Conservation (phyloP, 2,113 vertebrate species). For the Tragelaphus imberbis region DNA sequence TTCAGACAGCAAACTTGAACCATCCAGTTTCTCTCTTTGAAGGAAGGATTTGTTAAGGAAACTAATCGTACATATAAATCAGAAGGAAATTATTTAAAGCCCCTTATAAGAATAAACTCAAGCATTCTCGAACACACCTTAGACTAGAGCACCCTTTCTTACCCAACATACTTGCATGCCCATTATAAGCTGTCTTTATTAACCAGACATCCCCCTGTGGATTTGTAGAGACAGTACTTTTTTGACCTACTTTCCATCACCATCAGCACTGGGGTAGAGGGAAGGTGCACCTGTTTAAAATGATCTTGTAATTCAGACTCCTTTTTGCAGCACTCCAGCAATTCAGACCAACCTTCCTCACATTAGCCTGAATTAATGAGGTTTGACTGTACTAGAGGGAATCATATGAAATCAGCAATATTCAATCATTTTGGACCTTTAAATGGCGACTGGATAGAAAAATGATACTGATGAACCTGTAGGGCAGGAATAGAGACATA, state of each 20-base stretch:
- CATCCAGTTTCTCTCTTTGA: neutral
- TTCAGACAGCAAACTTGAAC: neutral
- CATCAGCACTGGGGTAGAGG: neutral
- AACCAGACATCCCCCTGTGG: neutral
- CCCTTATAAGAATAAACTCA: neutral
- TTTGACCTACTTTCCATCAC: neutral
- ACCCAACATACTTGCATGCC: neutral
- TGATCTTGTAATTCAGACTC: neutral
- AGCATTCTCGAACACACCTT: neutral
- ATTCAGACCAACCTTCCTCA: neutral
- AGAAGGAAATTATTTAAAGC: constrained; percentile 36
- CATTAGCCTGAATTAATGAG: neutral
- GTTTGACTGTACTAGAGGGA: neutral
- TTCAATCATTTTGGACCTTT: neutral
- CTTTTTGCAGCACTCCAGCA: neutral
- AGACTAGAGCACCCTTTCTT: neutral
- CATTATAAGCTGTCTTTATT: neutral
- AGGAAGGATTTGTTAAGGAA: constrained; percentile 6
- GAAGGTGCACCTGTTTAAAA: neutral
- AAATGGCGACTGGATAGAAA: neutral
- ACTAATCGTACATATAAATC: neutral
- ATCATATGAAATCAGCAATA: neutral
- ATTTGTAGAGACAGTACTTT: neutral
- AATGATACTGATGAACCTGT: neutral
- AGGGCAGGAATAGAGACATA: neutral